Conservation (phyloP, 2,113 vertebrate genomes). For the Microtus montanus region DNA sequence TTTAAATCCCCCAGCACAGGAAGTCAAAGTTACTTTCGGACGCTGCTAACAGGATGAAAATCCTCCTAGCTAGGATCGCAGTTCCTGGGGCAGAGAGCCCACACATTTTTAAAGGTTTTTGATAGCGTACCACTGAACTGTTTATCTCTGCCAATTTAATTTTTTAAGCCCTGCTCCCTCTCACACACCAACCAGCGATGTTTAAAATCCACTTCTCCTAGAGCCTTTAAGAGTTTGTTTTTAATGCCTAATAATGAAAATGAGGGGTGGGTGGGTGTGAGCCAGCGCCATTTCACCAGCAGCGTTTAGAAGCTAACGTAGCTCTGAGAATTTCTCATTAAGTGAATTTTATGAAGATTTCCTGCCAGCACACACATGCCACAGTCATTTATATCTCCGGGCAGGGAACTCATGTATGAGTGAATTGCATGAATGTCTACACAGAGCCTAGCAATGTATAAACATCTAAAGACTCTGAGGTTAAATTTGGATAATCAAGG, state of each 20-base stretch:
- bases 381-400: conserved; percentile 46
- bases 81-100: not conserved
- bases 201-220: conserved; percentile 4
- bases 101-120: conserved; percentile 53
- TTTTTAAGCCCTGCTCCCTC: not conserved
- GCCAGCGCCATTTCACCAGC: not conserved
- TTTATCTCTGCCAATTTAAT: not conserved
- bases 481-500: conserved; percentile 2
- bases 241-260: conserved; percentile 26
- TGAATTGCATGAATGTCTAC: not conserved
- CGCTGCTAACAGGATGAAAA: not conserved
- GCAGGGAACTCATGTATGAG: not conserved
- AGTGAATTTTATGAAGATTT: conserved; percentile 65
- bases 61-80: conserved; percentile 14
- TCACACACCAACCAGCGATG: not conserved
- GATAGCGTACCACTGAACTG: not conserved
- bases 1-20: not conserved
- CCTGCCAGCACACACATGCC: conserved; percentile 33
- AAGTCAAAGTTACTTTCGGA: not conserved
- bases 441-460: conserved; percentile 27
- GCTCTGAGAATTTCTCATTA: conserved; percentile 65
- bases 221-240: not conserved
- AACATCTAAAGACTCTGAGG: conserved; percentile 38
- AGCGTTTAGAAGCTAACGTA: conserved; percentile 60
- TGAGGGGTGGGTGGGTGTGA: not conserved